These are phyloP conservation scores for Astreopora myriophthalma DNA, from an alignment of 64 coral and sea anemone species.

Conservation along the genomic window DNA sequence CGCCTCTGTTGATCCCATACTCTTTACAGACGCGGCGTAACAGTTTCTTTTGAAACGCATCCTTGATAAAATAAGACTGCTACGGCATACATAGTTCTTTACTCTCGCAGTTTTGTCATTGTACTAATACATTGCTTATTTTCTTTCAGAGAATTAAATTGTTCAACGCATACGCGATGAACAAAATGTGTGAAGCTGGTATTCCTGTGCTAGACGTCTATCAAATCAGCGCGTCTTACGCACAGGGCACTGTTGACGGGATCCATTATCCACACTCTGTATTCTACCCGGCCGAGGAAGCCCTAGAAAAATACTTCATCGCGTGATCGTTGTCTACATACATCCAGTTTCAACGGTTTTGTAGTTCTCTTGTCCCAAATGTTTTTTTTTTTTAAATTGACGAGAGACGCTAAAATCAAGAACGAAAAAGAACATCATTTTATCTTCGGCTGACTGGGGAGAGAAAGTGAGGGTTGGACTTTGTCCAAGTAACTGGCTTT, in stretches of 20 bases:
- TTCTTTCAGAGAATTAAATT: conserved; percentile 80
- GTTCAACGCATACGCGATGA: conserved; percentile 91
- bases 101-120: background rate
- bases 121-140: background rate
- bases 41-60: too few species aligned
- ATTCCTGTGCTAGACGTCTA: conserved; percentile 89
- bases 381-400: too few species aligned
- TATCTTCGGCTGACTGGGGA: too few species aligned
- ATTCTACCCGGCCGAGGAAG: conserved; percentile 75
- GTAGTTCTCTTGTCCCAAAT: too few species aligned
- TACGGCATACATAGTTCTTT: background rate
- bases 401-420: too few species aligned
- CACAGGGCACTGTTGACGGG: conserved; percentile 81
- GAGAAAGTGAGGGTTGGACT: too few species aligned
- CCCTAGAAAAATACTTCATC: conserved; percentile 75
- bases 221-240: conserved; percentile 78
- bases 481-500: too few species aligned
- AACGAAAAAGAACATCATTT: too few species aligned
- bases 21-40: too few species aligned
- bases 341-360: too few species aligned
- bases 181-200: conserved; percentile 84
- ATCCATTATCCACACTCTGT: conserved; percentile 81
- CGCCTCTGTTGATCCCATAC: too few species aligned
- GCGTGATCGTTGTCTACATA: background rate
- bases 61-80: background rate